Conservation (phyloP, 2,888 invertebrate species). For the Amphimallon solstitiale region DNA sequence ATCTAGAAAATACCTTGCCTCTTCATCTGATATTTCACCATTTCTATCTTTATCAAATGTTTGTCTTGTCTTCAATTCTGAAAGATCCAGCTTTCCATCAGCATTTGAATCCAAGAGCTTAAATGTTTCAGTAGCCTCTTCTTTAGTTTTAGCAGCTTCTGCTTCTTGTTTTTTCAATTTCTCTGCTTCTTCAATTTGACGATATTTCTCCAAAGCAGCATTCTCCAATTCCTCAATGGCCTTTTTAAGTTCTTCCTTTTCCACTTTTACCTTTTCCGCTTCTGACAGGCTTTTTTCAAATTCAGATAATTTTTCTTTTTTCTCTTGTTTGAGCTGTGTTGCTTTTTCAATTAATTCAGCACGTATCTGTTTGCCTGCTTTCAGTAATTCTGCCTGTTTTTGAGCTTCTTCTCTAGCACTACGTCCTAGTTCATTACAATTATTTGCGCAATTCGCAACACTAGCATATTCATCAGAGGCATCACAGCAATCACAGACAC, state of each 20-base stretch:
- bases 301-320: constrained; percentile 75
- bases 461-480: constrained; percentile 82
- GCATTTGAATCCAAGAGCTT: constrained; percentile 81
- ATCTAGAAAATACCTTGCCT: constrained; percentile 80
- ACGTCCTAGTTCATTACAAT: constrained; percentile 82
- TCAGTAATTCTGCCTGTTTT: constrained; percentile 76
- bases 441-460: constrained; percentile 75
- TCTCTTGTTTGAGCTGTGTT: constrained; percentile 76
- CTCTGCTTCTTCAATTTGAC: constrained; percentile 74
- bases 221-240: constrained; percentile 79
- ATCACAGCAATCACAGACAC: constrained; percentile 95
- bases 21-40: constrained; percentile 88
- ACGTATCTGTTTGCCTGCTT: constrained; percentile 81
- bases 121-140: constrained; percentile 80
- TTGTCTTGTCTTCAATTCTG: constrained; percentile 75
- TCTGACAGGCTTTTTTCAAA: constrained; percentile 78
- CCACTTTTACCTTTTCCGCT: constrained; percentile 81
- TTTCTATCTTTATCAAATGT: constrained; percentile 91
- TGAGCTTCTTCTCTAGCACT: constrained; percentile 81
- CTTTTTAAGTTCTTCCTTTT: constrained; percentile 78
- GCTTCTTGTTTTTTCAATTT: constrained; percentile 69
- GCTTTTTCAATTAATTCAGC: constrained; percentile 73
- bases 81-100: constrained; percentile 77
- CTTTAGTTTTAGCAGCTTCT: constrained; percentile 67
- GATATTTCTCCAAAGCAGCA: constrained; percentile 80